Evolutionary conservation across 2,113 vertebrate species (phyloP), one percentile per base, ranked within the genome.

Genomic region (Lasiurus cinereus): DNA sequence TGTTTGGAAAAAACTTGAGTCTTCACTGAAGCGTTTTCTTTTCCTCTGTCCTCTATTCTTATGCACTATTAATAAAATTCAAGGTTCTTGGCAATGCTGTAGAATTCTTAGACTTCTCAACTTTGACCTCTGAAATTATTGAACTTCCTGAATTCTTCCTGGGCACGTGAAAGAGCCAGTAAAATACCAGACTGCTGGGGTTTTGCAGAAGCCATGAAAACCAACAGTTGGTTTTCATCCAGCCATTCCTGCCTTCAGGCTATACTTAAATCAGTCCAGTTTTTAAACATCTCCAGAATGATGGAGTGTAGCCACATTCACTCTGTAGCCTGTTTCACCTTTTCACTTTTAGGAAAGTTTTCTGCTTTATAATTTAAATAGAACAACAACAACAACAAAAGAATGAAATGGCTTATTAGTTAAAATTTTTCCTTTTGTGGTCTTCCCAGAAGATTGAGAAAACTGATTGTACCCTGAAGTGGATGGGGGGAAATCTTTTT

Each of bases 61-160:
- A 87, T 93, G 85, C 84, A 66, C 64, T 29, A 36, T 64, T 36
- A 78, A 54, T 84, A 90, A 89, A 33, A 22, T 93, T 64, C 3
- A 46, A 70, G 50, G 6, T 90, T 95, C 74, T 94, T 95, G 83
- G 95, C 92, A 90, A 67, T 86, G 76, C 43, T 83, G 1, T 64
- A 50, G 56, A 97, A 93, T 96, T 94, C 79, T 52, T 93, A 52
- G 54, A 90, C 76, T 94, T 11, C 24, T 92, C 83, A 86, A 86
- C 39, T 66, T 76, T 94, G 94, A 90, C 76, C 80, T 90, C 21
- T 2, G 31, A 54, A 82, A 69, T 80, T 91, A 39, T 2, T 77
- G 54, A 94, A 92, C 77, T 92, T 97, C 77, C 91, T 84, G 80
- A 89, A 50, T 84, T 70, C 70, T 92, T 72, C 36, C 18, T 15